These are phyloP conservation scores for Callionymus lyra DNA, from an alignment of 2,113 vertebrate species.

Conservation along the genomic window DNA sequence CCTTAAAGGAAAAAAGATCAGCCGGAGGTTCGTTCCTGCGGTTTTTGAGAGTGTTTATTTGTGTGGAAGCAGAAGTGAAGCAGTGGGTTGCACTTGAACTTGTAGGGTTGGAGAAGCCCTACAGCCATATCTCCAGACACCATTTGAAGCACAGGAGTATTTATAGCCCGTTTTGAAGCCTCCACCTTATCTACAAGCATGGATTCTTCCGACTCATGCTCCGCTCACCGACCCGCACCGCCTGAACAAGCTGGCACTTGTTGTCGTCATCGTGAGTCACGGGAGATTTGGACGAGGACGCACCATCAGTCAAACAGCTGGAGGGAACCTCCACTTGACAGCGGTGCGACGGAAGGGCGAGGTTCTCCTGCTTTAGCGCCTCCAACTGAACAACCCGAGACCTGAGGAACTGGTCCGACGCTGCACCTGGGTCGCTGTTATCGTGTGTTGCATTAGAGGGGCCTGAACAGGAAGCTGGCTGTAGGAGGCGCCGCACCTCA, in stretches of 20 bases:
- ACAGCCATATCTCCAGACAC: slow-evolving; percentile 27
- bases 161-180: slow-evolving; percentile 28
- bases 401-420: slow-evolving; percentile 16
- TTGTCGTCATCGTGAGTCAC: slow-evolving; percentile 25
- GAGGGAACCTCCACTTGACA: slow-evolving; percentile 1
- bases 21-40: too few species aligned
- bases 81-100: slow-evolving; percentile 10
- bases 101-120: slow-evolving; percentile 7
- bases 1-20: too few species aligned
- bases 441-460: slow-evolving; percentile 21
- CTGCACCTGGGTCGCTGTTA: slow-evolving; percentile 6
- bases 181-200: slow-evolving; percentile 7
- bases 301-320: slow-evolving; percentile 32
- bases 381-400: slow-evolving; percentile 34
- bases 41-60: slow-evolving; percentile 17
- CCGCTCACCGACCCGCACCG: not conserved
- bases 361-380: slow-evolving; percentile 7
- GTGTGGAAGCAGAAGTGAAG: slow-evolving; percentile 7
- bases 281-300: slow-evolving; percentile 18
- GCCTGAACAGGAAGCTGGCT: slow-evolving; percentile 46
- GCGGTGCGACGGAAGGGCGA: slow-evolving; percentile 12
- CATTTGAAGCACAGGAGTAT: slow-evolving; percentile 33
- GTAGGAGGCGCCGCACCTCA: slow-evolving; percentile 48
- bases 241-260: slow-evolving; percentile 19
- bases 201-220: slow-evolving; percentile 1